Percentiles rank a stretch among this genome's conserved stretches.
phyloP scores from a whole-genome alignment of 2,797 vertebrate genomes.

The Odontamblyopus rebecca region DNA sequence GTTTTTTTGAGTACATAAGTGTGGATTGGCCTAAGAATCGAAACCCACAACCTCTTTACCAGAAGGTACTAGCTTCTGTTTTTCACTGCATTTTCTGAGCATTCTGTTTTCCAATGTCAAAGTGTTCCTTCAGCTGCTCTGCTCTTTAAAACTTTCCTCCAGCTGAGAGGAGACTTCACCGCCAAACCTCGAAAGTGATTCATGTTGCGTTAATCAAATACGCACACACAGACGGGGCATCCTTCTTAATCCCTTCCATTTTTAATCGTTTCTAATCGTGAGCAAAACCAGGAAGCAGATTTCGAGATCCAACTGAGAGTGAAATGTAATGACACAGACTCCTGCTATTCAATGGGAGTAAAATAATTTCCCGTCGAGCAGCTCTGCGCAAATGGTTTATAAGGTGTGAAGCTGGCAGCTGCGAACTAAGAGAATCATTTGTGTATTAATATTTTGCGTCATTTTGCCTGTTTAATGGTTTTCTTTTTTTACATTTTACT shows the following conservation, averaged over 20 bases:
- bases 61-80: neutral
- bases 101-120: neutral
- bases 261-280: slow-evolving; percentile 72
- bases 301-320: slow-evolving; percentile 40
- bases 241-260: slow-evolving; percentile 67
- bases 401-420: neutral
- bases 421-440: neutral
- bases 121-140: slow-evolving; percentile 50
- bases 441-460: too few species aligned
- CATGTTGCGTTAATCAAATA: slow-evolving; percentile 76
- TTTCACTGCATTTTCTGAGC: neutral
- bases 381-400: neutral
- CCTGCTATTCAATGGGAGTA: neutral
- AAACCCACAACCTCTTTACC: too few species aligned
- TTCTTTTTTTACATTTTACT: too few species aligned
- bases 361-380: neutral
- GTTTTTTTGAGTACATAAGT: too few species aligned
- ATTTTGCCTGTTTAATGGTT: too few species aligned
- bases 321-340: slow-evolving; percentile 21
- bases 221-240: slow-evolving; percentile 60
- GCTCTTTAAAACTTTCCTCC: slow-evolving; percentile 46
- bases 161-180: slow-evolving; percentile 66
- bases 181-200: slow-evolving; percentile 67
- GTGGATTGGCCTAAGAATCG: too few species aligned
- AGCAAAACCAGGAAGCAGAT: slow-evolving; percentile 54